Evolutionary conservation across 2,113 vertebrate genomes (phyloP).

Genomic region (Epinephelus moara): DNA sequence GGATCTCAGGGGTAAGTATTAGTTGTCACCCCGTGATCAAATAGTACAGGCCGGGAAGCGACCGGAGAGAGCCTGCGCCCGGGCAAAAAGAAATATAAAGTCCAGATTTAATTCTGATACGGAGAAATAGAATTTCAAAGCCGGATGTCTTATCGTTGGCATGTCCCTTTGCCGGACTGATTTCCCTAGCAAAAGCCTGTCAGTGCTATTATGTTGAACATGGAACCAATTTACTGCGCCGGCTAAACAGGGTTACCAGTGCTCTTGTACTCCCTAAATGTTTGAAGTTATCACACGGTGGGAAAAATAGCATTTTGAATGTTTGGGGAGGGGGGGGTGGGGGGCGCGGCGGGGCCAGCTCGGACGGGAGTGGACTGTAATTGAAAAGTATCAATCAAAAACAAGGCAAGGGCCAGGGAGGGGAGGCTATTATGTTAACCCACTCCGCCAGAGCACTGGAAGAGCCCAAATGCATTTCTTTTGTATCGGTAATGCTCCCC

Average conservation of each 20-base stretch:
- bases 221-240: constrained; percentile 99
- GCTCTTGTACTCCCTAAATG: constrained; percentile 96
- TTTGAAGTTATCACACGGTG: constrained; percentile 94
- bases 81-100: constrained; percentile 98
- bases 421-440: constrained; percentile 87
- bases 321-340: constrained; percentile 89
- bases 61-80: constrained; percentile 88
- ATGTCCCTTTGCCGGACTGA: constrained; percentile 98
- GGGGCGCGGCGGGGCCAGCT: constrained; percentile 79
- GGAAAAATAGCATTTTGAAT: constrained; percentile 97
- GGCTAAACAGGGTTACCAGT: constrained; percentile 96
- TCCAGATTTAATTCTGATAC: constrained; percentile 99
- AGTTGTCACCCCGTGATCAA: constrained; percentile 95
- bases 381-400: constrained; percentile 99
- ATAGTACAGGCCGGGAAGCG: constrained; percentile 89
- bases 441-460: constrained; percentile 75
- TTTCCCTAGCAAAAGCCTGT: constrained; percentile 99
- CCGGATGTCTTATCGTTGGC: constrained; percentile 97
- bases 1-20: constrained; percentile 89
- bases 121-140: constrained; percentile 99
- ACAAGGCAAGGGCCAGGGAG: constrained; percentile 88
- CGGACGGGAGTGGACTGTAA: constrained; percentile 90
- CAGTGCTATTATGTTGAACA: constrained; percentile 99
- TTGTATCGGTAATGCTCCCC: constrained; percentile 85
- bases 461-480: constrained; percentile 83